phyloP scores from a whole-genome alignment of 2,888 invertebrate genomes.

The Tortrix viridana region DNA sequence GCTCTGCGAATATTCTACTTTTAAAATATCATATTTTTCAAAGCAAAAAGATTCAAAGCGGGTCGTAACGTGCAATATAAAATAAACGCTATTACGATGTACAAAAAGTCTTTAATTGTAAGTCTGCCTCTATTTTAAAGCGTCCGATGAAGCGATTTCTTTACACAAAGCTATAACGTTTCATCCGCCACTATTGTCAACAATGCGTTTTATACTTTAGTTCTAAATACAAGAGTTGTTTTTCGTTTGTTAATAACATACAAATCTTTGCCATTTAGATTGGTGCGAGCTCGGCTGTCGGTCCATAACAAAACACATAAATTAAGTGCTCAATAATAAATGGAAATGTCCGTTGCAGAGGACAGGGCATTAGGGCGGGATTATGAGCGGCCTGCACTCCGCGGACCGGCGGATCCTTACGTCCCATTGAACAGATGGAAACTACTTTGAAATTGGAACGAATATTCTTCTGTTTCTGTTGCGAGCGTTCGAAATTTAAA shows the following conservation, averaged over 20 bases:
- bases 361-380: conserved; percentile 84
- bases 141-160: conserved; percentile 67
- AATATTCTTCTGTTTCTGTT: conserved; percentile 9
- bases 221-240: conserved; percentile 37
- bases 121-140: conserved; percentile 57
- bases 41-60: conserved; percentile 56
- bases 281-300: conserved; percentile 66
- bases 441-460: conserved; percentile 30
- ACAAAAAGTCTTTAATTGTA: conserved; percentile 50
- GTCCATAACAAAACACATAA: conserved; percentile 85
- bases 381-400: conserved; percentile 76
- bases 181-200: conserved; percentile 37
- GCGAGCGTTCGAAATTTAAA: not conserved
- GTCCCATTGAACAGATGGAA: conserved; percentile 27
- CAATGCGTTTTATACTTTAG: conserved; percentile 44
- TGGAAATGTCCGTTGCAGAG: conserved; percentile 85
- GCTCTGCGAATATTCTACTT: conserved; percentile 43
- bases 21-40: conserved; percentile 60
- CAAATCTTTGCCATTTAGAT: conserved; percentile 51
- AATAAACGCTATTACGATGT: conserved; percentile 45
- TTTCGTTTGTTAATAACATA: conserved; percentile 36
- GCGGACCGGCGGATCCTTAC: conserved; percentile 28
- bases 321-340: conserved; percentile 86
- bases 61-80: conserved; percentile 43
- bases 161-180: conserved; percentile 45